Evolutionary conservation across 2,797 vertebrate species (phyloP).

Genomic region (Sebastes steindachneri): DNA sequence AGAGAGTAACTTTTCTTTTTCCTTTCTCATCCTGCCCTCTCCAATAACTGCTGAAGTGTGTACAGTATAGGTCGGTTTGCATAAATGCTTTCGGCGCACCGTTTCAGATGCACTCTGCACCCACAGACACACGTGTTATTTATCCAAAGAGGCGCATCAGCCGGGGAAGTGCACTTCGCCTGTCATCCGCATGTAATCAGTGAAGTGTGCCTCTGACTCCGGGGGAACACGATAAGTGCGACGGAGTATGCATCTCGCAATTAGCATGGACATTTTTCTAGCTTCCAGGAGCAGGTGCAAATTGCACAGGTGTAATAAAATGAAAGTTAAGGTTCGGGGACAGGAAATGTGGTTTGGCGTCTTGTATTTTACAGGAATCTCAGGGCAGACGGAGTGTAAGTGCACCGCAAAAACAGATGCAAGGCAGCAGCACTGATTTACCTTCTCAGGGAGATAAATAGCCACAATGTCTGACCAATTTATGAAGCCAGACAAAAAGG

Average conservation of each 20-base stretch:
- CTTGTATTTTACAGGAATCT: constrained; percentile 15
- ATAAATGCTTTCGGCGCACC: constrained; percentile 33
- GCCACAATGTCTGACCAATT: constrained; percentile 4
- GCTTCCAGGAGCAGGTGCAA: constrained; percentile 55
- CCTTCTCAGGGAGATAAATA: constrained; percentile 27
- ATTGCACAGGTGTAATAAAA: constrained; percentile 60
- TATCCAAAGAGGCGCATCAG: constrained; percentile 37
- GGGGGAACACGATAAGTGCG: constrained; percentile 42
- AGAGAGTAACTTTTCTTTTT: background rate
- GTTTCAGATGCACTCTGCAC: constrained; percentile 25
- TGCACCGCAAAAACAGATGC: background rate
- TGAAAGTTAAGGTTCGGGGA: constrained; percentile 10
- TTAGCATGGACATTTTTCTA: constrained; percentile 55
- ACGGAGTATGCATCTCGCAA: constrained; percentile 44
- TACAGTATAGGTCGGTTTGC: background rate
- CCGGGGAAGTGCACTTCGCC: constrained; percentile 44
- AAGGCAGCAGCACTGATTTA: background rate
- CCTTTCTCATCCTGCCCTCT: background rate
- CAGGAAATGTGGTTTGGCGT: background rate
- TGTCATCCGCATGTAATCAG: constrained; percentile 62
- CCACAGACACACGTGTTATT: constrained; percentile 31
- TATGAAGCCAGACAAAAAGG: background rate
- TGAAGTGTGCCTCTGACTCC: constrained; percentile 47
- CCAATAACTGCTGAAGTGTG: constrained; percentile 12
- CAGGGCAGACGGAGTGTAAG: background rate